A percentile compares a stretch with the other conserved stretches of the same genome.
phyloP scores from a whole-genome alignment of 2,888 invertebrate species.

The Sinodicranocentrus sp. region DNA sequence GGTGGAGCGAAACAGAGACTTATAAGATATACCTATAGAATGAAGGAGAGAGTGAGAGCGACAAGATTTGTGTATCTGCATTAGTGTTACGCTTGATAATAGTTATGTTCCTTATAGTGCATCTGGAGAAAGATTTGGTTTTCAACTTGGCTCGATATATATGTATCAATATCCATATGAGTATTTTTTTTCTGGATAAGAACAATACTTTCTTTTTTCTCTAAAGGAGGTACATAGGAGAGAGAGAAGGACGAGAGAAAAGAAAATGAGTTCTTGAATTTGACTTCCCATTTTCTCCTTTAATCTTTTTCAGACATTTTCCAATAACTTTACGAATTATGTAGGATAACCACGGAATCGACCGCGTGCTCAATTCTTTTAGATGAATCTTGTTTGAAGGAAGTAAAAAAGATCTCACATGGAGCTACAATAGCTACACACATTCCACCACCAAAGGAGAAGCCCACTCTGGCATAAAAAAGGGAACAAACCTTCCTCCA shows the following conservation, averaged over 20 bases:
- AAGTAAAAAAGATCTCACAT: slow-evolving; percentile 18
- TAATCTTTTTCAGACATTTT: slow-evolving; percentile 77
- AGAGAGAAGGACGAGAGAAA: slow-evolving; percentile 35
- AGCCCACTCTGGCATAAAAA: slow-evolving; percentile 45
- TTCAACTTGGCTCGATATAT: too few relatives aligned
- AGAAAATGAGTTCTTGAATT: slow-evolving; percentile 77
- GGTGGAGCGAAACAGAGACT: slow-evolving; percentile 52
- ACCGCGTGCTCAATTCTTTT: slow-evolving; percentile 69
- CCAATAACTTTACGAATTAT: slow-evolving; percentile 77
- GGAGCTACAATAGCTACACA: not conserved
- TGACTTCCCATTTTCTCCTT: slow-evolving; percentile 77
- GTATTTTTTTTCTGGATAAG: too few relatives aligned
- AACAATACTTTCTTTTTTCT: too few relatives aligned
- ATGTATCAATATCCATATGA: too few relatives aligned
- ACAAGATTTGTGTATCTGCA: slow-evolving; percentile 60
- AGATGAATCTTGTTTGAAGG: slow-evolving; percentile 64
- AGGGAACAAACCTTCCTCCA: slow-evolving; percentile 31
- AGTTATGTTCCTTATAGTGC: slow-evolving; percentile 25
- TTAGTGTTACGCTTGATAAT: slow-evolving; percentile 61
- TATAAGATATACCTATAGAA: slow-evolving; percentile 10
- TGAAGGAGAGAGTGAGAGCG: not conserved
- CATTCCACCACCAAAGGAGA: not conserved
- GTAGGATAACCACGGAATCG: slow-evolving; percentile 76
- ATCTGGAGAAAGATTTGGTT: slow-evolving; percentile 13
- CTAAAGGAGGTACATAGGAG: too few relatives aligned